These are phyloP conservation scores for Hybognathus amarus DNA, from an alignment of 2,797 vertebrate genomes.

Conservation along the genomic window DNA sequence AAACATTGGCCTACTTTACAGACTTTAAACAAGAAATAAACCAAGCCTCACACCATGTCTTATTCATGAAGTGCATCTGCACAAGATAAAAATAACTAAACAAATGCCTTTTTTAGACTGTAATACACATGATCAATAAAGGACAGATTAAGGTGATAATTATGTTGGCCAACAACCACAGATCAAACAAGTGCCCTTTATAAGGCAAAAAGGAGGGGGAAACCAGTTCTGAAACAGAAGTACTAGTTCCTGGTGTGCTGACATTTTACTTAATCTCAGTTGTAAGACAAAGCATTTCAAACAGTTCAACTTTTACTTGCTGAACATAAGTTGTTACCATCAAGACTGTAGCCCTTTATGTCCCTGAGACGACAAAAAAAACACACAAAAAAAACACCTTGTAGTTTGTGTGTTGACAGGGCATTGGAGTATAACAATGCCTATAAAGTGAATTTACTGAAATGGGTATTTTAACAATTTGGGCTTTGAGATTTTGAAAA, in stretches of 20 bases:
- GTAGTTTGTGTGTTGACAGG: slow-evolving; percentile 59
- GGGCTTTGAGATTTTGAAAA: slow-evolving; percentile 41
- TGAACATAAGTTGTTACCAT: background rate
- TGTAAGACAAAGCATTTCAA: background rate
- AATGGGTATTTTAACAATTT: slow-evolving; percentile 39
- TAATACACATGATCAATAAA: background rate
- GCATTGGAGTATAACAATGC: slow-evolving; percentile 59
- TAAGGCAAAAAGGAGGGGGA: rapidly evolving
- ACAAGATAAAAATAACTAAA: background rate
- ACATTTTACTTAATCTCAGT: background rate
- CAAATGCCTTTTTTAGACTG: background rate
- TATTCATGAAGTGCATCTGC: slow-evolving; percentile 7
- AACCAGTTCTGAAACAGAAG: background rate
- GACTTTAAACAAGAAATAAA: slow-evolving; percentile 29
- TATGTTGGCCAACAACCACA: background rate
- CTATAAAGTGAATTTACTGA: slow-evolving; percentile 67
- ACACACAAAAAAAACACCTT: background rate
- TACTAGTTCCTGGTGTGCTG: background rate
- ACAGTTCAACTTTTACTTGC: background rate
- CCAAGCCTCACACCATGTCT: slow-evolving; percentile 27
- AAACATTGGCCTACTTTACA: slow-evolving; percentile 1
- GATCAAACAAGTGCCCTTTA: background rate
- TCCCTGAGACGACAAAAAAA: slow-evolving; percentile 66
- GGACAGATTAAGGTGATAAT: background rate
- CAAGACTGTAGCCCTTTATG: slow-evolving; percentile 54